Evolutionary conservation across 2,888 invertebrate species (phyloP).

Genomic region (Osmoderma eremita): DNA sequence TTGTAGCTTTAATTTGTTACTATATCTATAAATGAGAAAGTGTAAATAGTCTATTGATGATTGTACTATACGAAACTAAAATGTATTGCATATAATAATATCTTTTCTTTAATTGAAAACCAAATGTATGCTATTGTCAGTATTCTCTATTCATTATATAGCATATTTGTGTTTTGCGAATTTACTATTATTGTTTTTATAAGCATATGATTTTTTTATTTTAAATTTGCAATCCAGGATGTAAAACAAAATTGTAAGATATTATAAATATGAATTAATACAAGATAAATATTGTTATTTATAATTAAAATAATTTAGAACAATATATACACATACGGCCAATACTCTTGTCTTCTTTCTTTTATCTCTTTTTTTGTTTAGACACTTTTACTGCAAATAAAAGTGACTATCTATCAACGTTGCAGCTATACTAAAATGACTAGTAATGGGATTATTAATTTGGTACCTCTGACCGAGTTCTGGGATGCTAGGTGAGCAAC

Average conservation of each 20-base stretch:
- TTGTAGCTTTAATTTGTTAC: slow-evolving; percentile 18
- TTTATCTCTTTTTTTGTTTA: no score
- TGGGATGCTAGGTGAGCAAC: no score
- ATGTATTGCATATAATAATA: neutral
- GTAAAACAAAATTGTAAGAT: slow-evolving; percentile 17
- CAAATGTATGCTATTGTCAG: slow-evolving; percentile 4
- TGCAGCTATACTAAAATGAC: no score
- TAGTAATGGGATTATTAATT: no score
- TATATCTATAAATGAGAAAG: neutral
- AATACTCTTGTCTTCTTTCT: no score
- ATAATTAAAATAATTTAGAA: no score
- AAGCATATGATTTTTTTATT: neutral
- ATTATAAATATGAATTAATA: slow-evolving; percentile 21
- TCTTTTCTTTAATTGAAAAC: neutral
- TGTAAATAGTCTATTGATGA: slow-evolving; percentile 14
- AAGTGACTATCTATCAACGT: no score
- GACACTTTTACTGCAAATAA: no score
- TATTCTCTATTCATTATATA: slow-evolving; percentile 12
- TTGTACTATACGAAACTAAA: neutral
- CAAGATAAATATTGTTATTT: neutral
- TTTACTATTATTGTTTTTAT: slow-evolving; percentile 24
- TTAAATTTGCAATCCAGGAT: neutral
- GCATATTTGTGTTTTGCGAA: neutral
- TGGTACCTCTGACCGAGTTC: no score
- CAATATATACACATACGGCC: no score